Evolutionary conservation across 2,113 vertebrate species (phyloP).

Genomic region (Emydura subglobosa): DNA sequence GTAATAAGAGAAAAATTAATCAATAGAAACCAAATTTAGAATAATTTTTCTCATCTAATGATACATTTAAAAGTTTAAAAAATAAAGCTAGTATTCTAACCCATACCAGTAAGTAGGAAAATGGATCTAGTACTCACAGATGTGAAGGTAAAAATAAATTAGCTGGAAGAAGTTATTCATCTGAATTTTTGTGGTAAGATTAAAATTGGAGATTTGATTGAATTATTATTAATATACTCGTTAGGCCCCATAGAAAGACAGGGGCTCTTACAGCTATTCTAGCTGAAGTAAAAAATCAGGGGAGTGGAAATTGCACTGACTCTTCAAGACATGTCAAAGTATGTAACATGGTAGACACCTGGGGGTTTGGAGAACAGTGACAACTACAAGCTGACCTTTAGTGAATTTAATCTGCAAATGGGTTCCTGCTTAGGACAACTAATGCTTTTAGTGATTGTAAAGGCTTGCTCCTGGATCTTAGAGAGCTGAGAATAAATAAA

Average conservation of each 20-base stretch:
- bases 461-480: constrained; percentile 65
- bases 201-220: constrained; percentile 66
- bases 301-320: constrained; percentile 86
- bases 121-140: constrained; percentile 41
- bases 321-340: constrained; percentile 74
- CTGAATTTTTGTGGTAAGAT: constrained; percentile 24
- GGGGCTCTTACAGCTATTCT: constrained; percentile 82
- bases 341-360: constrained; percentile 48
- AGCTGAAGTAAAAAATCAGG: constrained; percentile 82
- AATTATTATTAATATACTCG: constrained; percentile 70
- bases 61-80: constrained; percentile 21
- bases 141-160: constrained; percentile 53
- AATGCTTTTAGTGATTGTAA: constrained; percentile 83
- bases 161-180: constrained; percentile 52
- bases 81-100: constrained; percentile 20
- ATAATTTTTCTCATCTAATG: not conserved
- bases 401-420: constrained; percentile 91
- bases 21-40: constrained; percentile 19
- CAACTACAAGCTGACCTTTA: constrained; percentile 85
- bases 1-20: constrained; percentile 38
- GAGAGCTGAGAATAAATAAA: constrained; percentile 76
- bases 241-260: constrained; percentile 59
- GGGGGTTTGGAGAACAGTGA: constrained; percentile 65
- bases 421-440: constrained; percentile 82
- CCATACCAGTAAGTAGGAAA: constrained; percentile 61